Evolutionary conservation across 2,888 invertebrate species (phyloP).

Genomic region (Eilema depressum): DNA sequence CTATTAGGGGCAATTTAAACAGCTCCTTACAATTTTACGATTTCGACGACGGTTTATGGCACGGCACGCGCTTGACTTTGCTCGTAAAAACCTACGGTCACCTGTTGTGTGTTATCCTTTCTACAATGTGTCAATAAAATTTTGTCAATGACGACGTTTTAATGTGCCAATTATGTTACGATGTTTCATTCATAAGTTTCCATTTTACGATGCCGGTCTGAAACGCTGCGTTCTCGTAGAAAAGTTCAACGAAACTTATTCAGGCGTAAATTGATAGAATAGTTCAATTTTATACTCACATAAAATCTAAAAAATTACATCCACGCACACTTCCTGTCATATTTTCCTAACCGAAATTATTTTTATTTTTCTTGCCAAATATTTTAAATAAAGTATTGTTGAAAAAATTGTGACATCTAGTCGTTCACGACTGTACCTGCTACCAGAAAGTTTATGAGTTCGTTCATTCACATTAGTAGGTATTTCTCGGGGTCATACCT

Average conservation of each 20-base stretch:
- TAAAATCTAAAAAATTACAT: background rate
- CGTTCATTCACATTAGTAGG: conserved; percentile 46
- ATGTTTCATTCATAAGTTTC: conserved; percentile 73
- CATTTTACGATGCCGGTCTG: conserved; percentile 63
- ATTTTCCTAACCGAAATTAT: background rate
- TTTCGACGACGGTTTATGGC: conserved; percentile 74
- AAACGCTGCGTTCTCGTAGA: conserved; percentile 53
- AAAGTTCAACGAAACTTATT: conserved; percentile 38
- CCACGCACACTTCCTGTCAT: background rate
- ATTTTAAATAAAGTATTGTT: conserved; percentile 25
- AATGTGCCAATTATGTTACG: conserved; percentile 77
- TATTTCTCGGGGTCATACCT: conserved; percentile 36
- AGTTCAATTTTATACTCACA: background rate
- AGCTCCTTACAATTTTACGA: conserved; percentile 78
- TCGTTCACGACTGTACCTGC: conserved; percentile 50
- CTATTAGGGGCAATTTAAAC: conserved; percentile 77
- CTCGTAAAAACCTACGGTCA: conserved; percentile 83
- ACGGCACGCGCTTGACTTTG: conserved; percentile 72
- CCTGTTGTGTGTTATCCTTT: conserved; percentile 78
- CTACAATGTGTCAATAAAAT: conserved; percentile 78
- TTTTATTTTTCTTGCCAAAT: background rate
- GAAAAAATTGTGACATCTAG: conserved; percentile 29
- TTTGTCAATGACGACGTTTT: conserved; percentile 78
- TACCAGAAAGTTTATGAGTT: conserved; percentile 47
- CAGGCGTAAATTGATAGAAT: conserved; percentile 43